Percentiles rank a stretch among this genome's conserved stretches.
Evolutionary conservation across 2,888 invertebrate genomes (phyloP).

Genomic region (Agrochola circellaris): DNA sequence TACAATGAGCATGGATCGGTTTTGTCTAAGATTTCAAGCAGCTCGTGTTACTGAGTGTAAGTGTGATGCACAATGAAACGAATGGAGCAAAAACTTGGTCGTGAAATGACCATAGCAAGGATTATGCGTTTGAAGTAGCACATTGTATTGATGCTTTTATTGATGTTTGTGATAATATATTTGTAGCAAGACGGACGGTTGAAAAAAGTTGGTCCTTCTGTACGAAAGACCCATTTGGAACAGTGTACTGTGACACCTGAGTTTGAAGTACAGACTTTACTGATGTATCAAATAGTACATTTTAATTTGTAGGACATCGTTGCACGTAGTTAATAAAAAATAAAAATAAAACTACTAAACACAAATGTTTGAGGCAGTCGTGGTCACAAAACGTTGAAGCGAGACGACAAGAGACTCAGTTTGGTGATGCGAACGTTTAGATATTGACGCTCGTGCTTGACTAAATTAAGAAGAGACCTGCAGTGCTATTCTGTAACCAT

Average conservation of each 20-base stretch:
- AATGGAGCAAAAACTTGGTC: slow-evolving; percentile 57
- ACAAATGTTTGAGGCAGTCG: too few species aligned
- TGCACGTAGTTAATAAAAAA: too few species aligned
- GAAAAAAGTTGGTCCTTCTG: slow-evolving; percentile 6
- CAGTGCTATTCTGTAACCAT: too few species aligned
- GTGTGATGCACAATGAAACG: slow-evolving; percentile 69
- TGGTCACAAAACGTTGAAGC: too few species aligned
- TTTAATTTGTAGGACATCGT: too few species aligned
- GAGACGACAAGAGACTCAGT: too few species aligned
- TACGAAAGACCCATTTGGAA: neutral
- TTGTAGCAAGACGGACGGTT: neutral
- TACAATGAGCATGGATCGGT: slow-evolving; percentile 68
- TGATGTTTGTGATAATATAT: slow-evolving; percentile 62
- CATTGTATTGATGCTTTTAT: slow-evolving; percentile 59
- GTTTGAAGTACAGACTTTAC: neutral
- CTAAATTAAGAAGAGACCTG: too few species aligned
- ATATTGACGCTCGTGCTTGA: too few species aligned
- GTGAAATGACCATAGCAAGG: slow-evolving; percentile 76
- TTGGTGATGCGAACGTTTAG: too few species aligned
- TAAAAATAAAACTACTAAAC: too few species aligned
- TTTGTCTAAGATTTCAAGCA: slow-evolving; percentile 72
- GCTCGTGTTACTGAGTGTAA: slow-evolving; percentile 71
- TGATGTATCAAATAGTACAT: too few species aligned
- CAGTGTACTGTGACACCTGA: neutral
- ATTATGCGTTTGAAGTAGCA: slow-evolving; percentile 64